These are phyloP conservation scores for Aelia acuminata DNA, from an alignment of 2,888 invertebrate genomes.

Conservation along the genomic window DNA sequence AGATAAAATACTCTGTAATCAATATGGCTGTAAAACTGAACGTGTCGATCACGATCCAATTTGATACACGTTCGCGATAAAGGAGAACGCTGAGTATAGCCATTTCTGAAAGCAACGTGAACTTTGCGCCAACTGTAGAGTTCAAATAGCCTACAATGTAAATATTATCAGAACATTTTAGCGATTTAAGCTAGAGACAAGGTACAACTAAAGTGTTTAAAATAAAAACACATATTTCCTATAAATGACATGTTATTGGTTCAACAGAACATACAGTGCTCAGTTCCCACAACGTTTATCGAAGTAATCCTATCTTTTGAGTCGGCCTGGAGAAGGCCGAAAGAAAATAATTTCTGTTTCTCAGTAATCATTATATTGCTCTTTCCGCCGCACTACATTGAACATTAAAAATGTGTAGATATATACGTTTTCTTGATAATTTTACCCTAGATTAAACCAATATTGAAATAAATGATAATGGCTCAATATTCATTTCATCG, in stretches of 20 bases:
- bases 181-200: background rate
- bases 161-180: background rate
- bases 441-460: too few species aligned
- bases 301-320: too few species aligned
- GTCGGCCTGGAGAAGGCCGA: too few species aligned
- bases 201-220: background rate
- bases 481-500: too few species aligned
- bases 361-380: too few species aligned
- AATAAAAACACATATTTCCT: background rate
- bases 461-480: too few species aligned
- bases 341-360: too few species aligned
- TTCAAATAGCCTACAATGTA: background rate
- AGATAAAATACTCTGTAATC: background rate
- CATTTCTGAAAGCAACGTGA: background rate
- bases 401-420: too few species aligned
- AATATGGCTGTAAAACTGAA: background rate
- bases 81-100: background rate
- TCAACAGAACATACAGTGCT: background rate
- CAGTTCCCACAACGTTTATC: too few species aligned
- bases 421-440: too few species aligned
- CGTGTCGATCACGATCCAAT: constrained; percentile 21
- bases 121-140: background rate
- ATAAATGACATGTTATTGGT: background rate
- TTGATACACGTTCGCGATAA: constrained; percentile 5
- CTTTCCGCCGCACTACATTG: too few species aligned